Conservation (phyloP, 2,888 invertebrate species). For the Dryomyza anilis region DNA sequence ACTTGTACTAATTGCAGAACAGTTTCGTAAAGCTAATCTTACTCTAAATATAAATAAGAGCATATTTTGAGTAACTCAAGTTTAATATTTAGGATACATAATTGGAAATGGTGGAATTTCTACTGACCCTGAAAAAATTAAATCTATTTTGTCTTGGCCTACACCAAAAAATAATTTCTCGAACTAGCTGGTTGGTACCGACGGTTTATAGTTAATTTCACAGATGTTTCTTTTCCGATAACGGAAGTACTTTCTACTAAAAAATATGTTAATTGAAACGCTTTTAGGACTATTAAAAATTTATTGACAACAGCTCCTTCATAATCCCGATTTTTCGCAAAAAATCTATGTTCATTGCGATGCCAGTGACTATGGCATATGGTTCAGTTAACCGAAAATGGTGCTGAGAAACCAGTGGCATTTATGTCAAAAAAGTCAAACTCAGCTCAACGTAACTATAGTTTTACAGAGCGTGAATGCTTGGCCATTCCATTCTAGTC, state of each 20-base stretch:
- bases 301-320: neutral
- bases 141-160: neutral
- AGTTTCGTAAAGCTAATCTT: neutral
- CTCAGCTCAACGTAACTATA: slow-evolving; percentile 11
- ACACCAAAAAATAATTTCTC: neutral
- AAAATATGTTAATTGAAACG: too few species aligned
- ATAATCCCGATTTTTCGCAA: slow-evolving; percentile 5
- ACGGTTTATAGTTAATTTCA: slow-evolving; percentile 11
- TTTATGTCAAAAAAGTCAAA: slow-evolving; percentile 17
- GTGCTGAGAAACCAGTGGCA: slow-evolving; percentile 8
- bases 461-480: slow-evolving; percentile 17
- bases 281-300: neutral
- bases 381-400: slow-evolving; percentile 24
- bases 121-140: neutral
- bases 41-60: neutral
- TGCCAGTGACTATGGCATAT: slow-evolving; percentile 27
- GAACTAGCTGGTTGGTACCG: slow-evolving; percentile 11
- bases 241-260: neutral
- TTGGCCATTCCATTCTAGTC: slow-evolving; percentile 18
- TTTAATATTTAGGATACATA: neutral
- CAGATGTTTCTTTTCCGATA: slow-evolving; percentile 5
- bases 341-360: slow-evolving; percentile 31
- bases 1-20: too few species aligned
- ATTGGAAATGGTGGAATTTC: neutral
- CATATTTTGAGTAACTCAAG: neutral